Percentiles rank a stretch among this genome's conserved stretches.
Conservation (phyloP, 2,113 vertebrate genomes). For the Ovis canadensis region DNA sequence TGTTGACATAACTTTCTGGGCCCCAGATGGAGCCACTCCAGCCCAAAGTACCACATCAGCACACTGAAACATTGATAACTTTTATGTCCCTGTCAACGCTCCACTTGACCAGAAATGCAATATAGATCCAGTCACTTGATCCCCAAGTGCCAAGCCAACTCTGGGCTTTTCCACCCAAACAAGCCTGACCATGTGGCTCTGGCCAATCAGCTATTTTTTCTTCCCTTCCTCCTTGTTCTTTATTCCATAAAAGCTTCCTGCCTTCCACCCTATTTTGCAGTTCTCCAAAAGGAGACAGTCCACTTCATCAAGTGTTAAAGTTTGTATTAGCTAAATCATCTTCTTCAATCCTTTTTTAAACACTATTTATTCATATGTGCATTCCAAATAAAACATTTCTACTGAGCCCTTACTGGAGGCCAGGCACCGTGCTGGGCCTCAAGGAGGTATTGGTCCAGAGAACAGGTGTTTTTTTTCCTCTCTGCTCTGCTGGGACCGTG, state of each 20-base stretch:
- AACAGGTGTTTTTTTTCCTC: not conserved
- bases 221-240: not conserved
- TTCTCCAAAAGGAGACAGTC: not conserved
- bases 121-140: not conserved
- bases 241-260: not conserved
- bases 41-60: not conserved
- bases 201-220: not conserved
- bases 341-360: not conserved
- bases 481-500: rapidly evolving
- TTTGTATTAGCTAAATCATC: not conserved
- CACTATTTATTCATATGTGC: not conserved
- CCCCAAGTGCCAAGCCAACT: not conserved
- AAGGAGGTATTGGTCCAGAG: not conserved
- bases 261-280: not conserved
- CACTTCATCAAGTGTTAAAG: not conserved
- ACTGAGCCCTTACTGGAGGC: not conserved
- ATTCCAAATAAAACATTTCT: not conserved
- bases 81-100: not conserved
- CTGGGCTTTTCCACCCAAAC: not conserved
- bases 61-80: not conserved
- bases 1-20: not conserved
- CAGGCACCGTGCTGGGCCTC: not conserved
- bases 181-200: no score
- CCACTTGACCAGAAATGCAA: not conserved
- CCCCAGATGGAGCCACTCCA: not conserved